These are phyloP conservation scores for Odontamblyopus lacepedii DNA, from an alignment of 2,797 vertebrate species.

Conservation along the genomic window DNA sequence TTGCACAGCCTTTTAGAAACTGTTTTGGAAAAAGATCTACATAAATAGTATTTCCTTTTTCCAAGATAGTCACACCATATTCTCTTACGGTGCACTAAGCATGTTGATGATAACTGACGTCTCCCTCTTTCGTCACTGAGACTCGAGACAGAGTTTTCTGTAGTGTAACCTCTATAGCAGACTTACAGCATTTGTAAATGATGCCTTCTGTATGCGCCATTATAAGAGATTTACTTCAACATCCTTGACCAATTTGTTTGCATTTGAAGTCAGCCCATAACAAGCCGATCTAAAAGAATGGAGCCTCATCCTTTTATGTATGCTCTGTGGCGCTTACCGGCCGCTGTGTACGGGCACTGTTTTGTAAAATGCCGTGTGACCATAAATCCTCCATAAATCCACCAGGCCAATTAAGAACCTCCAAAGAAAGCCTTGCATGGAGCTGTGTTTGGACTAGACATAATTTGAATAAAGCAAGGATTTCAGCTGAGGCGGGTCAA, in stretches of 20 bases:
- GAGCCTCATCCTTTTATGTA: slow-evolving; percentile 12
- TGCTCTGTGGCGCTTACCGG: slow-evolving; percentile 7
- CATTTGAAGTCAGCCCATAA: slow-evolving; percentile 9
- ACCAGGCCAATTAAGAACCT: slow-evolving; percentile 35
- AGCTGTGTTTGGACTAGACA: slow-evolving; percentile 32
- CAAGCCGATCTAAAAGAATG: slow-evolving; percentile 1
- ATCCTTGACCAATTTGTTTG: slow-evolving; percentile 9
- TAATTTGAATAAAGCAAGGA: slow-evolving; percentile 17
- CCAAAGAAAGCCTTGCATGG: slow-evolving; percentile 18
- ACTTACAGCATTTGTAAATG: background rate
- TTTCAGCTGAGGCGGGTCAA: background rate
- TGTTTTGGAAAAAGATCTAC: no score
- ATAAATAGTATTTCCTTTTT: no score
- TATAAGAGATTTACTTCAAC: slow-evolving; percentile 9
- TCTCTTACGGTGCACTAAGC: background rate
- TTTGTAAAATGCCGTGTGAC: slow-evolving; percentile 5
- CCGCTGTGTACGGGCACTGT: slow-evolving; percentile 24
- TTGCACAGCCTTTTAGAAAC: background rate
- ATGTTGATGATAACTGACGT: background rate
- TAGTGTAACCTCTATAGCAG: background rate
- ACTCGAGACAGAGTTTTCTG: background rate
- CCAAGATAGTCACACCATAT: background rate
- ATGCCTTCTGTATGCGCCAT: background rate
- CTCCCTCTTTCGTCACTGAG: background rate
- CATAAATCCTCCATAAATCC: slow-evolving; percentile 40